Conservation (phyloP, 2,113 vertebrate genomes). For the zebrafish (Danio rerio) region GRCz12tu NC_133181.1:37856501-37857000, state of each 20-base stretch:
- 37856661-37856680: not conserved
- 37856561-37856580: not conserved
- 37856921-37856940: not conserved
- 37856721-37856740: slow-evolving; percentile 46
- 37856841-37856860: not conserved
- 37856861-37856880: not conserved
- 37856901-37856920: not conserved
- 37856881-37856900: not conserved
- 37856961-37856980: not conserved
- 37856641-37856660: slow-evolving; percentile 4
- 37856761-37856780: slow-evolving; percentile 52
- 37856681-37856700: slow-evolving; percentile 34
- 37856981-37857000: not conserved
- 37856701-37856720: slow-evolving; percentile 22
- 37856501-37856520: not conserved
- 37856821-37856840: not conserved
- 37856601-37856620: not conserved
- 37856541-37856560: not conserved
- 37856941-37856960: not conserved
- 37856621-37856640: not conserved
- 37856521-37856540: not conserved
- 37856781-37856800: slow-evolving; percentile 50
- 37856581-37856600: not conserved
- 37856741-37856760: slow-evolving; percentile 56
- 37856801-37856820: slow-evolving; percentile 33